These are phyloP conservation scores for Lithobates sylvaticus DNA, from an alignment of 2,797 vertebrate genomes.

Conservation along the genomic window DNA sequence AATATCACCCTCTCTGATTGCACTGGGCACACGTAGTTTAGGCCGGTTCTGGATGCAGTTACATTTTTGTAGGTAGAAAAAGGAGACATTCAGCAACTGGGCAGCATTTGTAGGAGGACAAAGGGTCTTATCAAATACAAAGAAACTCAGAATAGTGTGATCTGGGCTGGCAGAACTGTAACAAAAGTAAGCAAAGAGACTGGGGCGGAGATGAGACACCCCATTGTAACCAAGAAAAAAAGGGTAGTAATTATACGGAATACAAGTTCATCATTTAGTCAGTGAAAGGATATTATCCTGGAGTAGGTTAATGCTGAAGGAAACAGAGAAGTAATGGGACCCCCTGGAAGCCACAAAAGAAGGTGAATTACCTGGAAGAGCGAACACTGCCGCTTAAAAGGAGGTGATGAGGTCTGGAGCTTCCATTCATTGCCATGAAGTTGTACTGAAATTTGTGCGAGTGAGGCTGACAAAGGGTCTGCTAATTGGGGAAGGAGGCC, in stretches of 20 bases:
- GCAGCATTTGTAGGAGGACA: background rate
- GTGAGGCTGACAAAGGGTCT: background rate
- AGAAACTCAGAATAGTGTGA: background rate
- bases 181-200: background rate
- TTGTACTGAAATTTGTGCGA: background rate
- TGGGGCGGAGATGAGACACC: background rate
- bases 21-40: too few species aligned
- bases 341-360: constrained; percentile 10
- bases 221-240: background rate
- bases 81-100: background rate
- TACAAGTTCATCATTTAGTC: constrained; percentile 39
- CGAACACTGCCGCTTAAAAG: constrained; percentile 15
- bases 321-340: constrained; percentile 1
- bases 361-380: constrained; percentile 13
- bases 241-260: constrained; percentile 31
- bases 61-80: too few species aligned
- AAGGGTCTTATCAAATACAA: constrained; percentile 6
- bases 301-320: constrained; percentile 35
- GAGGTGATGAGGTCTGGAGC: constrained; percentile 42
- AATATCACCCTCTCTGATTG: too few species aligned
- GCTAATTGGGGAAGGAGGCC: constrained; percentile 24
- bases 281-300: background rate
- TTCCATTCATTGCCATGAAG: constrained; percentile 32
- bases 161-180: background rate
- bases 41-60: too few species aligned